These are phyloP conservation scores for Glyphotaelius pellucidus DNA, from an alignment of 2,888 invertebrate genomes.

Conservation along the genomic window DNA sequence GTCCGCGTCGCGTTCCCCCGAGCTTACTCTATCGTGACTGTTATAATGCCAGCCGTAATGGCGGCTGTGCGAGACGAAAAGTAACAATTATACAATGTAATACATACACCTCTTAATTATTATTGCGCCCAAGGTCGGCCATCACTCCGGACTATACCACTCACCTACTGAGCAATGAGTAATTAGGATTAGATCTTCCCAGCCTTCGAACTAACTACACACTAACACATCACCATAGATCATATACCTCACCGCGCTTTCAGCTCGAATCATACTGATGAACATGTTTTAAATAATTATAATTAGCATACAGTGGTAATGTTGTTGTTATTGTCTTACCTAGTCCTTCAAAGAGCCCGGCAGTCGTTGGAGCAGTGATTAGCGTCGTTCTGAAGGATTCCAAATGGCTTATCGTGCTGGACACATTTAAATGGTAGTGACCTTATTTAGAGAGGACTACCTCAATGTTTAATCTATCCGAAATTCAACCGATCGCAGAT, in stretches of 20 bases:
- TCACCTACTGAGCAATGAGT: constrained; percentile 36
- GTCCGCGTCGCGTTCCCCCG: constrained; percentile 21
- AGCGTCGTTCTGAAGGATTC: not conserved
- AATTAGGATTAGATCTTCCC: not conserved
- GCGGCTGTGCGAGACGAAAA: constrained; percentile 15
- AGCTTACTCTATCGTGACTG: constrained; percentile 54
- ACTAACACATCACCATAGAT: not conserved
- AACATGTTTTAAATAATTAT: not conserved
- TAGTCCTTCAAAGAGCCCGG: not conserved
- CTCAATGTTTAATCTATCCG: too few relatives aligned
- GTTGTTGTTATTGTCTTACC: not conserved
- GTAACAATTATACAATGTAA: constrained; percentile 43
- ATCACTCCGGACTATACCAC: not conserved
- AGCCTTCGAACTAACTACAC: constrained; percentile 21
- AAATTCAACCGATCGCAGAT: too few relatives aligned
- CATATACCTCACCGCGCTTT: not conserved
- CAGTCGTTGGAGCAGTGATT: not conserved
- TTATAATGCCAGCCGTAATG: not conserved
- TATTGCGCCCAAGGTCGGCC: constrained; percentile 49
- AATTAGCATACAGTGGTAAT: too few relatives aligned
- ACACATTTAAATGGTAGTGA: too few relatives aligned
- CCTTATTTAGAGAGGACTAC: too few relatives aligned
- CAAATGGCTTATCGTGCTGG: too few relatives aligned
- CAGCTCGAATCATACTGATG: not conserved
- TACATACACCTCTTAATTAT: constrained; percentile 51